Evolutionary conservation across 2,888 invertebrate genomes (phyloP), one percentile per base, ranked within the genome.

Genomic region (Lobophora halterata): DNA sequence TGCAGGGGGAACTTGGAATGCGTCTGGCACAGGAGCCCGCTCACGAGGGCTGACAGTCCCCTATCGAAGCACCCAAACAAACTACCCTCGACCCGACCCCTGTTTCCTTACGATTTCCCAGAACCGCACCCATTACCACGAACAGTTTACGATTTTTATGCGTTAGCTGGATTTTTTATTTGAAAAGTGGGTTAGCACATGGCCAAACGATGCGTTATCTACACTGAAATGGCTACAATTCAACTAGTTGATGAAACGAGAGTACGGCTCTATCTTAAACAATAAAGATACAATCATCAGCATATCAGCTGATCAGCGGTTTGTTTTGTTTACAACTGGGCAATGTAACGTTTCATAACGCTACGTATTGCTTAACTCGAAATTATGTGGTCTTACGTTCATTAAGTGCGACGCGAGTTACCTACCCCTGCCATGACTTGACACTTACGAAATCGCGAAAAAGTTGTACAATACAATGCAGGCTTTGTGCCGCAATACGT

Each of bases 1-100:
- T 55, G 59, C 58, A 55, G 63, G 58, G 65, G 71, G 68, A 61
- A 58, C 57, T 58, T 50, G 55, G 58, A 55, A 47, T 53, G 58
- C 46, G 73, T 75, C 74, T 77, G 76, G 65, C 63, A 56, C 59
- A 65, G 49, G 50, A 41, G 38, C 48, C 51, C 47, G 55, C 31
- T 41, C 14, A 33, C 29, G 43, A 50, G 57, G 64, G 56, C 49
- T 51, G 46, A 36, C 55, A 53, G 46, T 20, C 16, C 50, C 55
- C 57, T 55, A 36, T 34, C 25, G 44, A 32, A 46, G 46, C 53
- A 66, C 63, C 64, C 65, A 71, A 70, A 72, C 66, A 70, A 71
- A 72, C 60, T 52, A 57, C 59, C 58, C 56, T 54, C 18, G 13
- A 27, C 36, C 42, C 6, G 38, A 41, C 45, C 37, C 51, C 49